Evolutionary conservation across 2,888 invertebrate species (phyloP).

Genomic region (Rhimphoctona megacephalus): DNA sequence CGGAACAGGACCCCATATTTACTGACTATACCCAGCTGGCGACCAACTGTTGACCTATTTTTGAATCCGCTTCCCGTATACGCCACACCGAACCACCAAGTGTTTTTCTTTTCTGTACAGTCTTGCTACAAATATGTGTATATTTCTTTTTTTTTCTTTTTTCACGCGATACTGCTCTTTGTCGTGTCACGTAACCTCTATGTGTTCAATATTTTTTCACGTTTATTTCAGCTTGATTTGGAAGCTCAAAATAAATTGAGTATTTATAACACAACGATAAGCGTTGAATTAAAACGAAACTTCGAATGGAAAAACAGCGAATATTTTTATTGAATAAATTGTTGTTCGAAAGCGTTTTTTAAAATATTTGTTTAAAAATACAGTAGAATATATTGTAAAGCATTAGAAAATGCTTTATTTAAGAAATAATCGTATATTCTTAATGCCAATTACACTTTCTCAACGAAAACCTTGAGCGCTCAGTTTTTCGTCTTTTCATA

Average conservation of each 20-base stretch:
- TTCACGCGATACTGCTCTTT: background rate
- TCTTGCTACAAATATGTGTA: background rate
- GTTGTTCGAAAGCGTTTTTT: background rate
- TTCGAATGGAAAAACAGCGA: background rate
- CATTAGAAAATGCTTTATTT: no score
- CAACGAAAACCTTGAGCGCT: background rate
- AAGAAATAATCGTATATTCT: no score
- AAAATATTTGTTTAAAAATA: background rate
- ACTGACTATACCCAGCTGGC: constrained; percentile 74
- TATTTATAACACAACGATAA: background rate
- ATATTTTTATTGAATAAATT: background rate
- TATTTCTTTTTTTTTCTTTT: background rate
- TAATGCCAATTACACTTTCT: no score
- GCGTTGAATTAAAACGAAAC: background rate
- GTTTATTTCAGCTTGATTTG: background rate
- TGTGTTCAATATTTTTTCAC: background rate
- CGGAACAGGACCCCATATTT: constrained; percentile 53
- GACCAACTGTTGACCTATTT: constrained; percentile 75
- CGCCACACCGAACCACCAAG: constrained; percentile 14
- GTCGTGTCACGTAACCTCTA: background rate
- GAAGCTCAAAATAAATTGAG: background rate
- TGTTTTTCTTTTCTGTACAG: background rate
- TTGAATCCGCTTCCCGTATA: constrained; percentile 39
- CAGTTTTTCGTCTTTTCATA: background rate
- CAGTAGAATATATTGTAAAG: no score